Conservation (phyloP, 2,888 invertebrate genomes). For the Coelinius sp. region DNA sequence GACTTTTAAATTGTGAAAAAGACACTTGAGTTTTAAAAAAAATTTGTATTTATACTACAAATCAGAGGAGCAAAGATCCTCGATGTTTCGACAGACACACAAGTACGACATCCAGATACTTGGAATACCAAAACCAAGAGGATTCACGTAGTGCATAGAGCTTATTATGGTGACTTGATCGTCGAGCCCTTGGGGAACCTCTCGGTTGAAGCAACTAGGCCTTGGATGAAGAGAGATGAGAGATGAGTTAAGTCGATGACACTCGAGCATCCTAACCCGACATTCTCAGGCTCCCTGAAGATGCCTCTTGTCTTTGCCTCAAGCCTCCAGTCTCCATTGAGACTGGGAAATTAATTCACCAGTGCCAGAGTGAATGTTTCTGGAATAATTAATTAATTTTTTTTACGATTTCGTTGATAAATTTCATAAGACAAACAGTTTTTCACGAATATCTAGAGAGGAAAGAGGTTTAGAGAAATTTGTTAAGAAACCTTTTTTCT, state of each 20-base stretch:
- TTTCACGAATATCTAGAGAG: not conserved
- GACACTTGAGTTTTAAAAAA: not conserved
- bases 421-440: not conserved
- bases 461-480: not conserved
- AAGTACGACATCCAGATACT: constrained; percentile 47
- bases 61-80: constrained; percentile 46
- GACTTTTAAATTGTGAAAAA: not conserved
- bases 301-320: constrained; percentile 34
- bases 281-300: constrained; percentile 51
- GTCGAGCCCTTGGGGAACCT: constrained; percentile 47
- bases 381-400: not conserved
- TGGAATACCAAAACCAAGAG: constrained; percentile 46
- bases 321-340: constrained; percentile 12
- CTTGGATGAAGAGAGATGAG: constrained; percentile 39
- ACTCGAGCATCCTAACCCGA: constrained; percentile 60
- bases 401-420: not conserved
- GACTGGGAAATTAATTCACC: constrained; percentile 4
- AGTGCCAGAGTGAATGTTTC: constrained; percentile 6
- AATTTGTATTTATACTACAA: not conserved
- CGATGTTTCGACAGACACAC: constrained; percentile 51
- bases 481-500: too few species aligned
- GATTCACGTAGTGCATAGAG: constrained; percentile 59
- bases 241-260: constrained; percentile 62
- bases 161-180: constrained; percentile 62
- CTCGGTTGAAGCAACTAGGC: constrained; percentile 43